Conservation (phyloP, 1,140 invertebrate species). For the Ooceraea biroi region DNA sequence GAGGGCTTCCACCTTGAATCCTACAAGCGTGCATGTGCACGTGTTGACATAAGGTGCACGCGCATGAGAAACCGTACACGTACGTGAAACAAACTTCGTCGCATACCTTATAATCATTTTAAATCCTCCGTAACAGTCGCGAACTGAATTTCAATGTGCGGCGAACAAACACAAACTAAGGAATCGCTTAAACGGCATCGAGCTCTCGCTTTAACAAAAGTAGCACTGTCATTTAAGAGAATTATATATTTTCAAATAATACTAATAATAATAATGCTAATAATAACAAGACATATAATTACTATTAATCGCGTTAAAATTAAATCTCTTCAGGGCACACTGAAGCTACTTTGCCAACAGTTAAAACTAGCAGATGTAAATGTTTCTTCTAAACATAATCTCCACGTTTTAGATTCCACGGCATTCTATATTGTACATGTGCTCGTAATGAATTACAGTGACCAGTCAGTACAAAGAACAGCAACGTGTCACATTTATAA, state of each 20-base stretch:
- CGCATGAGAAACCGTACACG: background rate
- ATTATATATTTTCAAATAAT: too few species aligned
- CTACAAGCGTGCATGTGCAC: background rate
- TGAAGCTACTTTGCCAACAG: too few species aligned
- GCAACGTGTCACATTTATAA: constrained; percentile 47
- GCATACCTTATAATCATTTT: constrained; percentile 11
- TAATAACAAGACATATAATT: too few species aligned
- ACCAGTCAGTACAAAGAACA: background rate
- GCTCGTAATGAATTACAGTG: constrained; percentile 6
- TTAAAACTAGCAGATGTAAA: too few species aligned
- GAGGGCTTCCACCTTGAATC: constrained; percentile 17
- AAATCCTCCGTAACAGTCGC: background rate
- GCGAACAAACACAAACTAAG: background rate
- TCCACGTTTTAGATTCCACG: background rate
- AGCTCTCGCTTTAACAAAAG: background rate
- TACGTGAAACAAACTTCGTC: constrained; percentile 4
- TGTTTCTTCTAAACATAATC: background rate
- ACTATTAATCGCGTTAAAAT: too few species aligned
- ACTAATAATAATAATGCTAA: too few species aligned
- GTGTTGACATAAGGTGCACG: constrained; percentile 34
- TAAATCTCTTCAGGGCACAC: too few species aligned
- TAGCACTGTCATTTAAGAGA: too few species aligned
- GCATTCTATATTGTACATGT: too few species aligned
- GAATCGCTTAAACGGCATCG: background rate
- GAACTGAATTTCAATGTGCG: constrained; percentile 18